Evolutionary conservation across 2,113 vertebrate genomes (phyloP).

Genomic region (Anoura caudifer): DNA sequence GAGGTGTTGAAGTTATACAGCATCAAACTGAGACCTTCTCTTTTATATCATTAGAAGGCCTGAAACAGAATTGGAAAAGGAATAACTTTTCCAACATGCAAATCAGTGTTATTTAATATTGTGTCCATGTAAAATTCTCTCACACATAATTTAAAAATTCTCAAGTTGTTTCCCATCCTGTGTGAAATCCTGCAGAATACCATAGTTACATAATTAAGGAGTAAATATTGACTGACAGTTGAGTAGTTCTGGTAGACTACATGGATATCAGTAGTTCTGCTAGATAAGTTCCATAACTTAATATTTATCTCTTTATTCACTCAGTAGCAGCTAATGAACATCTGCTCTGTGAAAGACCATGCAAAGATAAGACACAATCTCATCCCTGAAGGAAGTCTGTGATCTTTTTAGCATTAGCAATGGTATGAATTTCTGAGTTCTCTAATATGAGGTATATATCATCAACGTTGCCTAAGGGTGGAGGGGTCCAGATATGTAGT

Average conservation of each 20-base stretch:
- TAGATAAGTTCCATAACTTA: constrained; percentile 58
- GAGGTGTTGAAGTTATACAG: neutral
- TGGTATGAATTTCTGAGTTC: neutral
- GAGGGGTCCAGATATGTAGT: neutral
- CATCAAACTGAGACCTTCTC: neutral
- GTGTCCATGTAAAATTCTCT: neutral
- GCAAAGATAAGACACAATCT: neutral
- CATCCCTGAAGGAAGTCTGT: neutral
- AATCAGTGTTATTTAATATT: constrained; percentile 1
- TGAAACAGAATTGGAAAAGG: constrained; percentile 3
- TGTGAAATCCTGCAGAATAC: neutral
- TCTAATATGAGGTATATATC: neutral
- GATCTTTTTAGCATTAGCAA: neutral
- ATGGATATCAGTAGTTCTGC: constrained; percentile 36
- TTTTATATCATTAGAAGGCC: neutral
- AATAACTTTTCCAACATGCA: neutral
- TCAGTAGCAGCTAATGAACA: neutral
- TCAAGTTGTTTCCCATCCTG: neutral
- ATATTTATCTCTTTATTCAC: neutral
- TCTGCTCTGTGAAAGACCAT: neutral
- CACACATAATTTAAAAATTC: neutral
- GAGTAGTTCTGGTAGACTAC: constrained; percentile 36
- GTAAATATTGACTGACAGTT: neutral
- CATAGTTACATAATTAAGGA: neutral
- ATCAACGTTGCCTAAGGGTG: neutral